Base-by-base conservation (phyloP, 2,888 invertebrate species). In the Nezara viridula region DNA sequence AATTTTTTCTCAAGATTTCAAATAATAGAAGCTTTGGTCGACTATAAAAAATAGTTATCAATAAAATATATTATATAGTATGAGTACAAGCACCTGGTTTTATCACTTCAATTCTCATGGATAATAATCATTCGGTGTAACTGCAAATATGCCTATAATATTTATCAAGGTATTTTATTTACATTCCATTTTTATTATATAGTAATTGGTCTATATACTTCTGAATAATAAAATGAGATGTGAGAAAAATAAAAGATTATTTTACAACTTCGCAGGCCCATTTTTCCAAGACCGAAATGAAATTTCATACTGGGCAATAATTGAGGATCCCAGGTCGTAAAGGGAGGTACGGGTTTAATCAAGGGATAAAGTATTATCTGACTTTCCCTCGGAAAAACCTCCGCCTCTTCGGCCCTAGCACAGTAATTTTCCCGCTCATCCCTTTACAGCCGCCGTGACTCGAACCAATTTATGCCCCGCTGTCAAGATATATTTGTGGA, bases 401-500 rank as follows among this genome's bases (percentile, higher is more conserved):
- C 27, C 60, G 60, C 27, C 66, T 10, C 66, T 10, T 27, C 3
- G 37, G 40, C 1, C 37, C 81, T 21, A 0, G 44, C 16, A n/a
- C n/a, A 44, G 81, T 81, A 81, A 81, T 81, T 73, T 81, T 9
- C 81, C 81, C n/a, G 44, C 44, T 81, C 81, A 81, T 81, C 81
- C 81, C 44, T 81, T 81, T 81, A 81, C 81, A 47, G 81, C 81
- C 81, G 44, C 81, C 81, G 3, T 44, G 81, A 10, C 81, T 81
- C 44, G 44, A 21, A 40, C 81, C 81, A 81, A 81, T 81, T 81
- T 81, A 81, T 81, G 81, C 81, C 81, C 81, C 7, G 12, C 24
- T 1, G 44, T 47, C 44, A n/a, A 47, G 81, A 81, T 81, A 81
- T 81, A 81, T 81, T 81, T 81, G 3, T 10, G 77, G 44, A 81